Evolutionary conservation across 2,113 vertebrate species (phyloP), one percentile per base, ranked within the genome.

Genomic region (Oreamnos americanus): DNA sequence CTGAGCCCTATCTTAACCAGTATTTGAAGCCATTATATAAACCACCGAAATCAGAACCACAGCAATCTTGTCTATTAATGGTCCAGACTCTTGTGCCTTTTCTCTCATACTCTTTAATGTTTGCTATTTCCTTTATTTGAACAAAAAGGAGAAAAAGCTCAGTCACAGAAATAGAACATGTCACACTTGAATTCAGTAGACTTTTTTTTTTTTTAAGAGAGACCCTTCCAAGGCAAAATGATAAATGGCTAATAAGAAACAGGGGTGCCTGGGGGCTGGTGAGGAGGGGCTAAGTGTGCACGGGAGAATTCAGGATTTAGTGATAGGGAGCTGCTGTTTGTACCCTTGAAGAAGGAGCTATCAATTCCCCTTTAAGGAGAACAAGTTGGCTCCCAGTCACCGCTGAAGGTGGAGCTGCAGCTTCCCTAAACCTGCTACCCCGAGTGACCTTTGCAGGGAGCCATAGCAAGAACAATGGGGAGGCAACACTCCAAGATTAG

Each of bases 91-190:
- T 53, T 87, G 64, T 78, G 87, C 39, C 87, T 90, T 88, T 91
- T 2, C 96, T 97, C 94, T 90, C 47, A 57, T 85, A 47, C 33
- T 89, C 36, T 97, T 90, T 86, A 67, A 87, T 76, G 92, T 71
- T 97, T 97, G 96, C 87, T 91, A 36, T 92, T 94, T 94, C 62
- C 96, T 98, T 55, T 43, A 87, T 95, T 98, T 97, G 96, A 95
- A 67, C 87, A 55, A n/a, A 55, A 97, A 93, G 62, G 95, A 95
- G 94, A 96, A 95, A 53, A 47, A 33, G 88, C 87, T 97, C 57
- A 62, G 82, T 81, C 47, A 14, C 96, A 98, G 95, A 94, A 98
- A 93, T 60, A 96, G 94, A 97, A 87, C 39, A 39, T 49, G 95
- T 85, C 58, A n/a, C 95, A 89, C 91, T 55, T 91, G 58, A 95